Base-by-base conservation (phyloP, 2,888 invertebrate species). In the Phragmatobia fuliginosa region DNA sequence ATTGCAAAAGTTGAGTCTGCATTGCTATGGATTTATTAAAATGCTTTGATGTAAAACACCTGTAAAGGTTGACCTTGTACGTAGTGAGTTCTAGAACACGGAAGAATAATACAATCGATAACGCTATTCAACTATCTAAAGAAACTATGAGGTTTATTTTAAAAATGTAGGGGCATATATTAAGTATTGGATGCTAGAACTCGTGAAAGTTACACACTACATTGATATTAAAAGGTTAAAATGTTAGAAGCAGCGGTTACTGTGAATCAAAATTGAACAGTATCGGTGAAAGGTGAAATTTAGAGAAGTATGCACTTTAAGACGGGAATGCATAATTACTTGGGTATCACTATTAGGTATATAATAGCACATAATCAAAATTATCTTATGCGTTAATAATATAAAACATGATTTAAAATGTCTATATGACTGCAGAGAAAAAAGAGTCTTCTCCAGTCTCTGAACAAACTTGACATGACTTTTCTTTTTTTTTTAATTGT, bases 21-120 rank as follows among this genome's bases (percentile, higher is more conserved):
- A 38, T 62, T 60, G 52, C 49, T 33, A 31, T 41, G n/a, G 59
- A 31, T 31, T n/a, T 63, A 61, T 45, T 4, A 33, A 60, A n/a
- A 38, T 59, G 45, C 31, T 45, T 10, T 62, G 62, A 52, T 66
- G n/a, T 74, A 64, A 59, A 63, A n/a, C 59, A 76, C 70, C 67
- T 81, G 79, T 66, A 72, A 61, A 67, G 71, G 65, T 59, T 45
- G 67, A 71, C 79, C 79, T 79, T 79, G 78, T 32, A 62, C 14
- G 33, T 52, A 10, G 33, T 69, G 66, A 49, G 66, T 52, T 72
- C 69, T 71, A 7, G 16, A 28, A 56, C 16, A 28, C 28, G 25
- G 28, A 28, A 28, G 25, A 11, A 56, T 16, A 25, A 56, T 16
- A 28, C 14, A 56, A 56, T 28, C 0, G 14, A 52, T 25, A 52